These are phyloP conservation scores for Betta splendens DNA, from an alignment of 2,797 vertebrate species.

Conservation along the genomic window DNA sequence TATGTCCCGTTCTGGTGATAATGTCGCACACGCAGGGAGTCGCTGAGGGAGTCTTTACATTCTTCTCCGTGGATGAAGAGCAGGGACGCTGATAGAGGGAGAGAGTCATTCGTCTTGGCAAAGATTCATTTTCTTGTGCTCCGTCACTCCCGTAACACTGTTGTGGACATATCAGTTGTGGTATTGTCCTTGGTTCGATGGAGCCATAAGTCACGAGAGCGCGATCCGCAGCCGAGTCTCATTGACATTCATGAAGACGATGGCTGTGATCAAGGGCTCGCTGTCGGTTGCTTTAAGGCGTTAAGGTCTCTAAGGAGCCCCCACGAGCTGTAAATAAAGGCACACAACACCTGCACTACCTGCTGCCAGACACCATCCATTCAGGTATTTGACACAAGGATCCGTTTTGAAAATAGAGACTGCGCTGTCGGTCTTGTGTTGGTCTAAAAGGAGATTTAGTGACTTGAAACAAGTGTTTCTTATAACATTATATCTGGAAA, in stretches of 20 bases:
- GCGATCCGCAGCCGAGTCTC: conserved; percentile 49
- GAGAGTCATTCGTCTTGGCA: conserved; percentile 52
- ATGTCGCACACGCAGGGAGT: conserved; percentile 27
- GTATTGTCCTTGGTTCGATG: conserved; percentile 61
- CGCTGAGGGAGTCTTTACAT: conserved; percentile 19
- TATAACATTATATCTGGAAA: too few relatives aligned
- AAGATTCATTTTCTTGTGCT: conserved; percentile 60
- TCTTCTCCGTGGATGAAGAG: conserved; percentile 29
- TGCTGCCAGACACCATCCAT: too few relatives aligned
- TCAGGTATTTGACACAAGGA: too few relatives aligned
- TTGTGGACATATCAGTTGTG: conserved; percentile 51
- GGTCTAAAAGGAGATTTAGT: too few relatives aligned
- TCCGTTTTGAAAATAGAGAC: too few relatives aligned
- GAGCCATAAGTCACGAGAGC: conserved; percentile 56
- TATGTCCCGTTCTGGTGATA: conserved; percentile 9
- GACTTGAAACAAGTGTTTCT: too few relatives aligned
- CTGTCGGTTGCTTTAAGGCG: conserved; percentile 34
- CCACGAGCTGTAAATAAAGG: conserved; percentile 3
- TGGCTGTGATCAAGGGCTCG: conserved; percentile 34
- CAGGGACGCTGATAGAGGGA: conserved; percentile 29
- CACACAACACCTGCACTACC: too few relatives aligned
- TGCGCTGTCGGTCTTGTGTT: too few relatives aligned
- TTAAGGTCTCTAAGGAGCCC: conserved; percentile 3
- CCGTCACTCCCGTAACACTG: conserved; percentile 29
- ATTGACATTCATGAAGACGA: conserved; percentile 42